Base-by-base conservation (phyloP, 2,888 invertebrate genomes). In the Marronus borbonicus region DNA sequence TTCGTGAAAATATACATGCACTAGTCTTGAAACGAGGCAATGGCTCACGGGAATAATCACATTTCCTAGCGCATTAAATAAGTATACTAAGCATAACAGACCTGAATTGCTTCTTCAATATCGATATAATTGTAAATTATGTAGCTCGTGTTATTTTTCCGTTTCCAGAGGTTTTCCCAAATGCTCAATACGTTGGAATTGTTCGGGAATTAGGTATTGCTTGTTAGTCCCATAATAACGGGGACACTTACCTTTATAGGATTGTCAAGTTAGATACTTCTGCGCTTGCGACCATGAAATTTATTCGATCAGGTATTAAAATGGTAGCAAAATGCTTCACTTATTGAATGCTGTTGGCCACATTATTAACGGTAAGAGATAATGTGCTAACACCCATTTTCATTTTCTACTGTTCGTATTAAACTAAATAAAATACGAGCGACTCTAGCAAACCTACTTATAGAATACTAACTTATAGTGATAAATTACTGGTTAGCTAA, bases 81-180 rank as follows among this genome's bases (percentile, higher is more conserved):
- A 24, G 36, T 60, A 44, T 49, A 74, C n/a, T 62, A 44, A 44
- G 62, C 60, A 62, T 74, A 24, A 74, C 62, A 74, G 31, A 36
- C 60, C 20, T 62, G 44, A 74, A 74, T 62, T 74, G 36, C 74
- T 17, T 39, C 52, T 74, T 62, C 39, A 60, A 74, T 74, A 74
- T 74, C 60, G 60, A 74, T 62, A 68, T 44, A 68, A 24, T 24
- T 68, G 50, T 68, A 20, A n/a, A 31, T 24, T 44, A 60, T 39
- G 60, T 62, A 36, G 49, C 24, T 49, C 49, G 44, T 68, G 20
- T 66, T 36, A 66, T 68, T 10, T 50, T 8, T 14, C 14, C 24
- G 24, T 24, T 49, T 10, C 24, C 49, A 20, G 49, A n/a, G 17
- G 52, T 52, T 52, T 52, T 24, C 24, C 2, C 24, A 24, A 2